Conservation (phyloP, 2,797 vertebrate genomes). For the Echiichthys vipera region DNA sequence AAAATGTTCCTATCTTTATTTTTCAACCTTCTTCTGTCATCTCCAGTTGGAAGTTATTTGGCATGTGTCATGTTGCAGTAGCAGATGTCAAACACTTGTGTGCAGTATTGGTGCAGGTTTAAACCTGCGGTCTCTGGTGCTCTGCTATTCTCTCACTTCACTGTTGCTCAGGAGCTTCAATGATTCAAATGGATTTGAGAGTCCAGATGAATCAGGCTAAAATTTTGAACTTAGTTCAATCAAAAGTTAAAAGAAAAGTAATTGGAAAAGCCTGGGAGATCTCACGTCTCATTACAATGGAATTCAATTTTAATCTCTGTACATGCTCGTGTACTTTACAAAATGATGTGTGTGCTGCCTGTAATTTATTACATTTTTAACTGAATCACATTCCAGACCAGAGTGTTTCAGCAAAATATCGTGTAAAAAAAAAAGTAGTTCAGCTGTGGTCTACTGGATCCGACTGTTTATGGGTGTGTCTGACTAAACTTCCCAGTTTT, state of each 20-base stretch:
- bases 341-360: not conserved
- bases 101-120: constrained; percentile 51
- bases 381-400: not conserved
- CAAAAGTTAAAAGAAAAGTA: not conserved
- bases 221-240: not conserved
- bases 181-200: not conserved
- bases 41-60: not conserved
- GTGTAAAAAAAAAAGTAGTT: no score
- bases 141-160: no score
- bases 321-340: not conserved
- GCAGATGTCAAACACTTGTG: constrained; percentile 51
- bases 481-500: not conserved
- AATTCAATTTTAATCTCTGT: not conserved
- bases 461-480: constrained; percentile 12
- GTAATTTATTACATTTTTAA: not conserved
- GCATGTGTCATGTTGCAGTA: constrained; percentile 45
- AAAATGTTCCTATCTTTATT: not conserved
- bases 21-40: not conserved
- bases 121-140: not conserved
- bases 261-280: not conserved
- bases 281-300: not conserved
- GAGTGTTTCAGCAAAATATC: not conserved
- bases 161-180: no score
- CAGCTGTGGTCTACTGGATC: constrained; percentile 1
- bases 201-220: not conserved